Base-by-base conservation (phyloP, 2,888 invertebrate genomes). In the Trissonchulus latispiculum region DNA sequence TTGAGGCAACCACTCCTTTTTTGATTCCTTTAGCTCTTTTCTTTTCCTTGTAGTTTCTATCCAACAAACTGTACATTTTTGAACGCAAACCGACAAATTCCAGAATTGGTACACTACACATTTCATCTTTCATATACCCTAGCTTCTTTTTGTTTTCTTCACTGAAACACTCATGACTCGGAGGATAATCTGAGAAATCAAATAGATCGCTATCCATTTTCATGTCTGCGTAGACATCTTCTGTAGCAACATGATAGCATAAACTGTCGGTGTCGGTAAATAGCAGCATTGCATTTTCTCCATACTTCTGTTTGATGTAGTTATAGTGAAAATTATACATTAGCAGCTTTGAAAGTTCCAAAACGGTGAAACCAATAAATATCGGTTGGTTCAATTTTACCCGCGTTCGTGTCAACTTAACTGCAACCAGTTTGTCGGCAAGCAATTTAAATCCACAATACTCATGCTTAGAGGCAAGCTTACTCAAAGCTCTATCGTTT, bases 121-220 rank as follows among this genome's bases (percentile, higher is more conserved):
- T n/a, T n/a, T n/a, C n/a, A 64, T 64, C n/a, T 64, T 64, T 64
- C 66, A 64, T 64, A 32, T 64, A 32, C 15, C n/a, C 66, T 8
- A 64, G 29, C 15, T 32, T 35, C n/a, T 64, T 64, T n/a, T 64
- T 64, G 15, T 64, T 64, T n/a, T 15, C 33, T 32, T 31, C 33
- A 8, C 32, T 32, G 33, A 15, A 64, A 64, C 29, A 35, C 33
- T 8, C 18, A 35, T 64, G 66, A 8, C 33, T 35, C 18, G 66
- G 8, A 32, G 66, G 66, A 35, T 64, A 64, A 64, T 64, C 66
- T 18, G 32, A 32, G 15, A 35, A 32, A 29, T 64, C 66, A n/a
- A 64, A 64, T 31, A 32, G 29, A 32, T 35, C n/a, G 8, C 15
- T 8, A n/a, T 64, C 33, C 8, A 15, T 18, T 8, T 15, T 15